A percentile compares a stretch with the other conserved stretches of the same genome.
These are phyloP conservation scores for Molossus alvarezi DNA, from an alignment of 2,797 vertebrate genomes.

Conservation along the genomic window DNA sequence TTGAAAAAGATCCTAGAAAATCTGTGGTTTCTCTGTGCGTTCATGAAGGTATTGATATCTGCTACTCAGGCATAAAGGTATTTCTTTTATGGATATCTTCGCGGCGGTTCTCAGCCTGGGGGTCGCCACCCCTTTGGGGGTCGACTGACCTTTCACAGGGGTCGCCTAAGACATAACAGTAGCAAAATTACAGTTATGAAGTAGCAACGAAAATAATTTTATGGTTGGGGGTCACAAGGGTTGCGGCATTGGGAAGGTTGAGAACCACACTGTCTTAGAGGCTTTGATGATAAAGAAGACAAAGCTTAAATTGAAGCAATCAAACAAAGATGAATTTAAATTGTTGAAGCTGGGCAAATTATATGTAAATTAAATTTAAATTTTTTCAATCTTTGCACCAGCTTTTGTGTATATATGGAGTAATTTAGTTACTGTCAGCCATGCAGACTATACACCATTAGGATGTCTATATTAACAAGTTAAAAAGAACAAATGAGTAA, in stretches of 20 bases:
- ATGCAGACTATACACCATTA: neutral
- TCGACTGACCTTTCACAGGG: too few species aligned
- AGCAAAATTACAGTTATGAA: too few species aligned
- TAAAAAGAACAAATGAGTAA: constrained; percentile 21
- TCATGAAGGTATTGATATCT: neutral
- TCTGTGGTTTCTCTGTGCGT: neutral
- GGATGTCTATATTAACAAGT: constrained; percentile 19
- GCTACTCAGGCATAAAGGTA: neutral
- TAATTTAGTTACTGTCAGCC: constrained; percentile 37
- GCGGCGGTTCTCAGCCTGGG: too few species aligned
- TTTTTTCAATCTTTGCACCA: neutral
- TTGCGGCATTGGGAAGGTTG: too few species aligned
- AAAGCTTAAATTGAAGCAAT: constrained; percentile 19
- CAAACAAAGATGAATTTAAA: constrained; percentile 21
- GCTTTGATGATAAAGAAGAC: constrained; percentile 44
- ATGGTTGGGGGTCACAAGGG: too few species aligned
- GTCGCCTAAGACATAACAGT: too few species aligned
- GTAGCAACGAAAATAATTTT: too few species aligned
- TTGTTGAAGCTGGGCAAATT: neutral
- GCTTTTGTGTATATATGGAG: neutral
- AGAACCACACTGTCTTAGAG: neutral
- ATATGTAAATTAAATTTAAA: constrained; percentile 19
- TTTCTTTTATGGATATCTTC: neutral
- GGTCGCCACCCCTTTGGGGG: too few species aligned
- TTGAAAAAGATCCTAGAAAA: constrained; percentile 15